Conservation (phyloP, 2,888 invertebrate genomes). For the Stomorhina lunata region DNA sequence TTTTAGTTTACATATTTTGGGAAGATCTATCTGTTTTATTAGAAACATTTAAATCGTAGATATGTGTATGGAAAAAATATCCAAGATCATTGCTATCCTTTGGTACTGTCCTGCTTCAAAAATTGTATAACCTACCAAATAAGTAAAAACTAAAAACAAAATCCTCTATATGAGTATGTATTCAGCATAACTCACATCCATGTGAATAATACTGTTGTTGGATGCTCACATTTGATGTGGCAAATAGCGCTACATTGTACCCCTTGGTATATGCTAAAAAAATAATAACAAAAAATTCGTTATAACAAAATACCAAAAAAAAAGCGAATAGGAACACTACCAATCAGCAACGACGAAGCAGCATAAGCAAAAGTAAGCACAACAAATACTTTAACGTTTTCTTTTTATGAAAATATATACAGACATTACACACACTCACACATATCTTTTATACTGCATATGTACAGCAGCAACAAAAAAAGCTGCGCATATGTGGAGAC, state of each 20-base stretch:
- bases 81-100: too few species aligned
- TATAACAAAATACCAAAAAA: conserved; percentile 10
- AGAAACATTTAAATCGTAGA: too few species aligned
- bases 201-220: not conserved
- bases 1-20: too few species aligned
- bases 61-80: too few species aligned
- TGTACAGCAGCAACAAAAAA: not conserved
- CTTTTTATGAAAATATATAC: conserved; percentile 41
- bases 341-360: conserved; percentile 64
- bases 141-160: too few species aligned
- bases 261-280: not conserved
- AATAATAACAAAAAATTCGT: conserved; percentile 10
- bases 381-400: conserved; percentile 63
- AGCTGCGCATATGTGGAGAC: conserved; percentile 42
- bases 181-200: not conserved
- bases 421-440: conserved; percentile 6
- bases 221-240: conserved; percentile 34
- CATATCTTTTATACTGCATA: not conserved
- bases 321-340: conserved; percentile 65
- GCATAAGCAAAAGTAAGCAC: conserved; percentile 50
- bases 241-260: conserved; percentile 1
- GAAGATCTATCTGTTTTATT: too few species aligned
- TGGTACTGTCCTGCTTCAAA: too few species aligned
- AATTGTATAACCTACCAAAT: too few species aligned
- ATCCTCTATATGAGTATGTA: not conserved